These are phyloP conservation scores for Eulithis prunata DNA, from an alignment of 2,888 invertebrate species.

Conservation along the genomic window DNA sequence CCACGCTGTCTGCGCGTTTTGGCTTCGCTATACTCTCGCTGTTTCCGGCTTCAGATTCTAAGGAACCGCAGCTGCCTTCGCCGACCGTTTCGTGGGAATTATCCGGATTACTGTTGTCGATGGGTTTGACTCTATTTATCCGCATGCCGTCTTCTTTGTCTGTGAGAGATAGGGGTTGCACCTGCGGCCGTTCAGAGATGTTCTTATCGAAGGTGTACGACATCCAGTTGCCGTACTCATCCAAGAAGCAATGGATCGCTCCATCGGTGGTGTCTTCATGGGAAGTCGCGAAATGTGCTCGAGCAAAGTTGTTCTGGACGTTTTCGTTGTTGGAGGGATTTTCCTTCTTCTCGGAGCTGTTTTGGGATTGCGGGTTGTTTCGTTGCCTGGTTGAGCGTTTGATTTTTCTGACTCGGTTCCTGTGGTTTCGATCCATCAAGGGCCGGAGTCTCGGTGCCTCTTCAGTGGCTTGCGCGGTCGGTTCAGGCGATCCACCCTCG, in stretches of 20 bases:
- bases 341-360: slow-evolving; percentile 64
- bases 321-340: slow-evolving; percentile 59
- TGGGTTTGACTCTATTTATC: slow-evolving; percentile 60
- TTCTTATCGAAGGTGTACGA: slow-evolving; percentile 93
- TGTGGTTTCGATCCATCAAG: slow-evolving; percentile 78
- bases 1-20: slow-evolving; percentile 73
- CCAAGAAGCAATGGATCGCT: slow-evolving; percentile 93
- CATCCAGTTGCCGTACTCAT: slow-evolving; percentile 94
- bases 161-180: slow-evolving; percentile 68
- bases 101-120: slow-evolving; percentile 62
- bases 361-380: slow-evolving; percentile 67
- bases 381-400: slow-evolving; percentile 83
- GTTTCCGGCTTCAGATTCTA: slow-evolving; percentile 76
- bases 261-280: slow-evolving; percentile 93
- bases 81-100: slow-evolving; percentile 72
- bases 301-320: slow-evolving; percentile 58
- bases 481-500: slow-evolving; percentile 61
- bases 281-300: slow-evolving; percentile 89
- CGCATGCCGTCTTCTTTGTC: slow-evolving; percentile 65
- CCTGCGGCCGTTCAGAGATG: slow-evolving; percentile 82
- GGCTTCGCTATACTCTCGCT: slow-evolving; percentile 68
- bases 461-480: slow-evolving; percentile 58
- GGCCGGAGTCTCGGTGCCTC: slow-evolving; percentile 71
- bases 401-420: slow-evolving; percentile 81
- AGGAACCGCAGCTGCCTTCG: slow-evolving; percentile 79